These are phyloP conservation scores for Anoura caudifer DNA, from an alignment of 2,113 vertebrate genomes.

Conservation along the genomic window DNA sequence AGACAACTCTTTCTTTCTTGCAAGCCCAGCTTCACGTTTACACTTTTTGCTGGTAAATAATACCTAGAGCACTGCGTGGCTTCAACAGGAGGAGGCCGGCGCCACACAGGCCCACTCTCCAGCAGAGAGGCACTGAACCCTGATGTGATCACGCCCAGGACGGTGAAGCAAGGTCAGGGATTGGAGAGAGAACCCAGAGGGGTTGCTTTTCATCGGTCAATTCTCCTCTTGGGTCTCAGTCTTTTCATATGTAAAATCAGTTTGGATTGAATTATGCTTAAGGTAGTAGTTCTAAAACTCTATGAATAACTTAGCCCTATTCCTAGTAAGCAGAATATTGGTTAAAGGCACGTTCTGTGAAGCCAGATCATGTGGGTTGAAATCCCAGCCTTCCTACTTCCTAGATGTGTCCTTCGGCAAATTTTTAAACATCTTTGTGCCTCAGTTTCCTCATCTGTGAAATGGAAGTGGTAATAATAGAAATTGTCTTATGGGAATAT, in stretches of 20 bases:
- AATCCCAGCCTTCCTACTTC: background rate
- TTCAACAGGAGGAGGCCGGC: background rate
- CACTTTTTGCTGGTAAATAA: background rate
- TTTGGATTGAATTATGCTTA: background rate
- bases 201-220: background rate
- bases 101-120: background rate
- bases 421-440: background rate
- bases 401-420: background rate
- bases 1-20: background rate
- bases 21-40: background rate
- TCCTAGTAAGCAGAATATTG: background rate
- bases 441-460: background rate
- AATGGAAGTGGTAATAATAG: background rate
- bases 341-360: background rate
- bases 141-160: background rate
- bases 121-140: background rate
- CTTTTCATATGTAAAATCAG: background rate
- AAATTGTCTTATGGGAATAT: background rate
- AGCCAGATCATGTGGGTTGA: background rate
- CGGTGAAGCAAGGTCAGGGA: background rate
- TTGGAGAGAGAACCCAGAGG: background rate
- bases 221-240: background rate
- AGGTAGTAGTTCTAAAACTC: background rate
- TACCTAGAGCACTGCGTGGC: background rate
- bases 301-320: background rate